phyloP scores from a whole-genome alignment of 2,888 invertebrate species.

The Margaritifera margaritifera region DNA sequence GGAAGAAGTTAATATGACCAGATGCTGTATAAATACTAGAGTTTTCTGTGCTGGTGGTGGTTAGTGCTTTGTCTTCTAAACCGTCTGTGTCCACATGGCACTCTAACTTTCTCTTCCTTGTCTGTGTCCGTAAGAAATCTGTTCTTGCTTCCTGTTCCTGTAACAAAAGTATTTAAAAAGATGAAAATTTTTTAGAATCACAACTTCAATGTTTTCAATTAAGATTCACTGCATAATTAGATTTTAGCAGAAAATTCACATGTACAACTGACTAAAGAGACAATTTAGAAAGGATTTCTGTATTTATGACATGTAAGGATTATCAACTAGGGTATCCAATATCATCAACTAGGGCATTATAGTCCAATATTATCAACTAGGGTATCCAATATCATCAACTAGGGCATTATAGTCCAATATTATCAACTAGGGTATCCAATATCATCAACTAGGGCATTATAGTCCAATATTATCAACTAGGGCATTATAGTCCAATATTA shows the following conservation, averaged over 20 bases:
- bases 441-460: no score
- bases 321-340: no score
- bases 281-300: no score
- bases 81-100: not conserved
- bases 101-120: constrained; percentile 18
- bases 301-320: no score
- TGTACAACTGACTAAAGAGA: not conserved
- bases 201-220: not conserved
- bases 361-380: no score
- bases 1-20: constrained; percentile 88
- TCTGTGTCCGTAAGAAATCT: constrained; percentile 81
- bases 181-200: not conserved
- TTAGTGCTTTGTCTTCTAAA: not conserved
- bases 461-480: no score
- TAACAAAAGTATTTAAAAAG: constrained; percentile 1
- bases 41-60: constrained; percentile 36
- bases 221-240: not conserved
- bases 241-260: not conserved
- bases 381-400: no score
- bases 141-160: constrained; percentile 90
- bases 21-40: constrained; percentile 27
- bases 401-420: no score
- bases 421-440: no score
- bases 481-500: no score
- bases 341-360: no score